Base-by-base conservation (phyloP, 1,140 invertebrate species). In the Arion vulgaris region DNA sequence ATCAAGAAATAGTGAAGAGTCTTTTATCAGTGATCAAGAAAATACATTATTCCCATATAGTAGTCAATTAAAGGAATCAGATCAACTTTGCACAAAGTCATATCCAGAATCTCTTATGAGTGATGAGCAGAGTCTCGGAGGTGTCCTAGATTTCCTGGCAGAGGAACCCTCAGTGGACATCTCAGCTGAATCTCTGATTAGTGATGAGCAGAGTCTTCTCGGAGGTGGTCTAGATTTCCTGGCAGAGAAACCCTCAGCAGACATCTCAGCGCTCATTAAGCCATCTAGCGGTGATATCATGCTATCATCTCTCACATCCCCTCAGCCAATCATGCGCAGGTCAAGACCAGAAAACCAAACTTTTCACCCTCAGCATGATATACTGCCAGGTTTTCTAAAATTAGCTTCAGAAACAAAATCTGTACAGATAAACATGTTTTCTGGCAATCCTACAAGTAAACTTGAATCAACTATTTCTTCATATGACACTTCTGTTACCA, bases 261-360 rank as follows among this genome's bases (percentile, higher is more conserved):
- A 4, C 5, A 9, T 28, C 62, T 2, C 7, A 32, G 19, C 62
- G 2, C n/a, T 66, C 62, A n/a, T 28, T 5, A 66, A 9, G 28
- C n/a, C 62, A 5, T 28, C 28, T 23, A 66, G 62, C 32, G 62
- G 62, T 32, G 17, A 66, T 17, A 34, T 66, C 62, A 66, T 66
- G 62, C 62, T 66, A 28, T 66, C 62, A 34, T 66, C 62, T 66
- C n/a, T 34, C 62, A 66, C n/a, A 66, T 5, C 62, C 62, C 62
- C 62, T 66, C 62, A 66, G 28, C 62, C 62, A 66, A 66, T 66
- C n/a, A 32, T 11, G 19, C 32, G 26, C 62, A 66, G 62, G 5
- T 1, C n/a, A 66, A 32, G 26, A 57, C 15, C 9, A 57, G 62
- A 66, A 66, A 23, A 34, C 28, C n/a, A 34, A 32, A 32, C 26